Base-by-base conservation (phyloP, 2,888 invertebrate species). In the Fragum sueziense region DNA sequence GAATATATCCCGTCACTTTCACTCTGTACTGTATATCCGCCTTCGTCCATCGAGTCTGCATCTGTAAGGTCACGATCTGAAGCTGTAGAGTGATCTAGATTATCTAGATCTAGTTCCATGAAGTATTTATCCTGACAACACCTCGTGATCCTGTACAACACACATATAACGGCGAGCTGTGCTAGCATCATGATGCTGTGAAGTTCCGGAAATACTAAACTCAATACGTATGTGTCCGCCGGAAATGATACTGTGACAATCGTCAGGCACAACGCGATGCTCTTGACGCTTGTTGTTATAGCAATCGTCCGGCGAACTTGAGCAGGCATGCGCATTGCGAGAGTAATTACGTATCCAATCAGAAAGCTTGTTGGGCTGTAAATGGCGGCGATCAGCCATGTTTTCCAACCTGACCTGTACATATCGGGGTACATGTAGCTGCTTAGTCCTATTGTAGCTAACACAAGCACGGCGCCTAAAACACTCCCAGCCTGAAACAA, bases 381-480 rank as follows among this genome's bases (percentile, higher is more conserved):
- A 7, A 54, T 33, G 37, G 67, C 29, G 4, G 74, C 52, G 22
- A 67, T 34, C 14, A 52, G 14, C 74, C 74, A 74, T 67, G 67
- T 74, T 67, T 74, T 67, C 74, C 74, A 74, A 2, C 54, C 25
- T 4, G 74, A 74, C 54, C 22, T 17, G 52, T 74, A 74, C 74
- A 74, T 74, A 2, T 67, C 34, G 0, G 74, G 74, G 25, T 74
- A 74, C 74, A 74, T 74, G 54, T 74, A 74, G 34, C 74, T 74
- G 57, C 74, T 74, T 3, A 74, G 31, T 17, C 51, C 54, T 0
- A 74, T 65, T 7, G 74, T 74, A 7, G 34, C 65, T 22, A 74
- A 14, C 20, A 74, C 65, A 9, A 74, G 51, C 2, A 74, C 14
- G 22, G 47, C 65, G 1, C 65, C 74, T 20, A 67, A 14, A 27